Evolutionary conservation across 2,797 vertebrate species (phyloP).

Genomic region (Epinephelus coioides): DNA sequence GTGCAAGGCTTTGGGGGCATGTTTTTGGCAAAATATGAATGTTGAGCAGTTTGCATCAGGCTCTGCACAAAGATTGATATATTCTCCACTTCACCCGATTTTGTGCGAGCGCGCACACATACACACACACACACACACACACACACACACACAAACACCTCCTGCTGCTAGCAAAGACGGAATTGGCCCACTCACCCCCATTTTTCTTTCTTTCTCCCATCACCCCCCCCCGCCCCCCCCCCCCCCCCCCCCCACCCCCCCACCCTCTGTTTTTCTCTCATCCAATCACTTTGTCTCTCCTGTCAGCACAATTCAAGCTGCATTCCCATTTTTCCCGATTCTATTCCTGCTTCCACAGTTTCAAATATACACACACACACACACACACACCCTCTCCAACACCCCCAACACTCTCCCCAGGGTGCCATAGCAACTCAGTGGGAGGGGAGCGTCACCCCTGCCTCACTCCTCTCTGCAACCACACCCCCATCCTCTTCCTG

Average conservation of each 20-base stretch:
- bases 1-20: slow-evolving; percentile 44
- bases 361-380: slow-evolving; percentile 45
- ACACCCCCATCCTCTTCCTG: slow-evolving; percentile 69
- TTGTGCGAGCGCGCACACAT: slow-evolving; percentile 5
- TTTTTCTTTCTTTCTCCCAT: slow-evolving; percentile 63
- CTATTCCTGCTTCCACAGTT: slow-evolving; percentile 44
- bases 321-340: slow-evolving; percentile 35
- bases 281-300: slow-evolving; percentile 56
- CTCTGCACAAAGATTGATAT: slow-evolving; percentile 40
- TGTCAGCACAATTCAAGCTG: slow-evolving; percentile 58
- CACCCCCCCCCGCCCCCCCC: not conserved
- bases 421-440: slow-evolving; percentile 76
- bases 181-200: slow-evolving; percentile 66
- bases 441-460: slow-evolving; percentile 75
- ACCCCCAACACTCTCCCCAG: slow-evolving; percentile 59
- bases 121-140: slow-evolving; percentile 29
- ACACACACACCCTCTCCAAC: slow-evolving; percentile 33
- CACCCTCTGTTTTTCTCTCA: slow-evolving; percentile 43
- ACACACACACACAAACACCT: slow-evolving; percentile 21
- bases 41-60: slow-evolving; percentile 43
- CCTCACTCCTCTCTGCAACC: slow-evolving; percentile 44
- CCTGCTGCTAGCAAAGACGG: slow-evolving; percentile 61
- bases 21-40: slow-evolving; percentile 65
- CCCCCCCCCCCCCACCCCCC: not conserved
- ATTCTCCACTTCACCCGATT: slow-evolving; percentile 41